Conservation (phyloP, 2,113 vertebrate species). For the Channa argus region DNA sequence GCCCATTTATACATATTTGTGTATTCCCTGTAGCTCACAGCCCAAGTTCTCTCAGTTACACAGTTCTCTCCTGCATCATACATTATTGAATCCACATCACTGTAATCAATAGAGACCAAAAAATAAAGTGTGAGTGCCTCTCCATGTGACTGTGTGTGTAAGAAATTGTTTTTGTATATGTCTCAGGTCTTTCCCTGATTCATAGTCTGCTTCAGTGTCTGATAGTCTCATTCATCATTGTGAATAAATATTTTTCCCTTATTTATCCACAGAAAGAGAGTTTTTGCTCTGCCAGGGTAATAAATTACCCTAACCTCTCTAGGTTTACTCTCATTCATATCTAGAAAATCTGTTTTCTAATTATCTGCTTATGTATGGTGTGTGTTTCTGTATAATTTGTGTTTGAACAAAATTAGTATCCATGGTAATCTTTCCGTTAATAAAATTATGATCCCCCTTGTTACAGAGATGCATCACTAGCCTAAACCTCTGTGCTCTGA, state of each 20-base stretch:
- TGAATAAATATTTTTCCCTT: slow-evolving; percentile 50
- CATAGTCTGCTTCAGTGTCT: slow-evolving; percentile 46
- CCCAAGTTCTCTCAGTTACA: slow-evolving; percentile 7
- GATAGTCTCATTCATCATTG: slow-evolving; percentile 68
- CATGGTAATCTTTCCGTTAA: slow-evolving; percentile 32
- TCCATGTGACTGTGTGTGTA: slow-evolving; percentile 32
- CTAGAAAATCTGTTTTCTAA: slow-evolving; percentile 18
- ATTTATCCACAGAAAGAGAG: slow-evolving; percentile 41
- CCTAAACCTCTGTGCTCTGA: too few species aligned
- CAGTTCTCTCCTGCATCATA: slow-evolving; percentile 27
- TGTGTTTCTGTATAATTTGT: slow-evolving; percentile 45
- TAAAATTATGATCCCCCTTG: slow-evolving; percentile 36
- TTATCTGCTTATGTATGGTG: slow-evolving; percentile 28
- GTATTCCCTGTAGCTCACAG: slow-evolving; percentile 38
- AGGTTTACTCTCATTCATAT: slow-evolving; percentile 36
- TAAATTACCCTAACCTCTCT: slow-evolving; percentile 23
- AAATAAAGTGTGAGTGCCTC: slow-evolving; percentile 22
- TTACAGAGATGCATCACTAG: slow-evolving; percentile 27
- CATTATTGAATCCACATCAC: slow-evolving; percentile 63
- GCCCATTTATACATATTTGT: slow-evolving; percentile 28
- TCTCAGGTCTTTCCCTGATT: slow-evolving; percentile 47
- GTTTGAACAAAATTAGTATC: slow-evolving; percentile 27
- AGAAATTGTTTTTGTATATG: slow-evolving; percentile 31
- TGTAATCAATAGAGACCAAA: slow-evolving; percentile 57
- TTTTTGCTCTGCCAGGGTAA: slow-evolving; percentile 50